Base-by-base conservation (phyloP, 1,140 invertebrate genomes). In the Ooceraea biroi region DNA sequence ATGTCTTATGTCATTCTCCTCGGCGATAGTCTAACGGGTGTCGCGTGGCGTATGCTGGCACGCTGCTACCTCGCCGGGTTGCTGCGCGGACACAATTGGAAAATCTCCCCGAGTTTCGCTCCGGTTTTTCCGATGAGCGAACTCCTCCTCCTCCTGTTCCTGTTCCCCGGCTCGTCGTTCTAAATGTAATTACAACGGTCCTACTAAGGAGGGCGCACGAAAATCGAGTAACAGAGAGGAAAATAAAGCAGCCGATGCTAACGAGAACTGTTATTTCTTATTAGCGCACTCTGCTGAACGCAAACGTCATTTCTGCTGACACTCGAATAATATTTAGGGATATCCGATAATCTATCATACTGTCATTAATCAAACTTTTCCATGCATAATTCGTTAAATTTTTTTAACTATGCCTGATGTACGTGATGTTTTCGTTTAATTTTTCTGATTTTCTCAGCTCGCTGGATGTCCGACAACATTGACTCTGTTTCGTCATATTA, bases 1-100 rank as follows among this genome's bases (percentile, higher is more conserved):
- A 91, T 92, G 92, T 92, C 92, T 93, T 92, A 91, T 92, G 92
- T 93, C 92, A 93, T 91, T 91, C 89, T 90, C 88, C 83, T 88
- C 61, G 73, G 84, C 86, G 84, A 86, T 86, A 86, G 74, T 87
- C 86, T 89, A 90, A 90, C 87, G 86, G 85, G 89, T 88, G 86
- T 82, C 60, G 63, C 63, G 66, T 55, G 44, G 50, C 44, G 50
- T 19, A 19, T 3, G 27, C 27, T 25, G 19, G 11, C 19, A 44
- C 66, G 46, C 61, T 72, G 58, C 46, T 19, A n/a, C n/a, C 10
- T 12, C 14, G 36, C 52, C 50, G 19, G 12, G 7, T 52, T 41
- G 50, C n/a, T 19, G 44, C 30, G 25, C 48, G 30, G 48, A 36
- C 44, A 57, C 22, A 71, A 80, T 57, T 44, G 50, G n/a, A 58